Base-by-base conservation (phyloP, 2,797 vertebrate species). In the Falco columbarius region DNA sequence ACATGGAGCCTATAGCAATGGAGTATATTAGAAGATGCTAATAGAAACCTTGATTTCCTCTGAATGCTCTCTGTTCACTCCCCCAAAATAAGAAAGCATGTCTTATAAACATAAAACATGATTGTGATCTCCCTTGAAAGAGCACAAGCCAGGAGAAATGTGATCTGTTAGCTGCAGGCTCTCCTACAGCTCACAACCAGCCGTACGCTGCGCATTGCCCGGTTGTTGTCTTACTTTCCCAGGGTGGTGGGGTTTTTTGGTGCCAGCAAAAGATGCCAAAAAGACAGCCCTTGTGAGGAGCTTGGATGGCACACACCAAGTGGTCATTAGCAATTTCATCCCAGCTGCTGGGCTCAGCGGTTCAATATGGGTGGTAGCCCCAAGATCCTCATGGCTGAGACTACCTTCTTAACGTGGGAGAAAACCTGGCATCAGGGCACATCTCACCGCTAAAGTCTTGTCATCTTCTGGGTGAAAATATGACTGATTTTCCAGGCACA, bases 91-190 rank as follows among this genome's bases (percentile, higher is more conserved):
- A 74, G 73, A 91, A 88, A 86, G 40, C 47, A 76, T 42, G 65
- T 90, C 86, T 82, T 87, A 85, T 44, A 94, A 95, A 91, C 72
- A 82, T 56, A 74, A 86, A 89, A 80, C 54, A n/a, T 52, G 81
- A 93, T 47, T 89, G 83, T 62, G 65, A 88, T 94, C 89, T 90
- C 59, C 71, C 54, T n/a, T 92, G 70, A 58, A 95, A 95, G 62
- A 90, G 67, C 65, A 77, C 22, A 93, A 91, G 90, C 30, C 75
- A 71, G 49, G 75, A 92, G 92, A 94, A 95, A 96, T 40, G 61
- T 77, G 88, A 95, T 92, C 72, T 65, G 38, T 66, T 88, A 90
- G 83, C 66, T 75, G 66, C 62, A 94, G 81, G 70, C 82, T 86
- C 40, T 86, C 47, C 59, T 56, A n/a, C 68, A 83, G 88, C 90